phyloP scores from a whole-genome alignment of 1,140 invertebrate genomes.

The Papilio aristodemus region DNA sequence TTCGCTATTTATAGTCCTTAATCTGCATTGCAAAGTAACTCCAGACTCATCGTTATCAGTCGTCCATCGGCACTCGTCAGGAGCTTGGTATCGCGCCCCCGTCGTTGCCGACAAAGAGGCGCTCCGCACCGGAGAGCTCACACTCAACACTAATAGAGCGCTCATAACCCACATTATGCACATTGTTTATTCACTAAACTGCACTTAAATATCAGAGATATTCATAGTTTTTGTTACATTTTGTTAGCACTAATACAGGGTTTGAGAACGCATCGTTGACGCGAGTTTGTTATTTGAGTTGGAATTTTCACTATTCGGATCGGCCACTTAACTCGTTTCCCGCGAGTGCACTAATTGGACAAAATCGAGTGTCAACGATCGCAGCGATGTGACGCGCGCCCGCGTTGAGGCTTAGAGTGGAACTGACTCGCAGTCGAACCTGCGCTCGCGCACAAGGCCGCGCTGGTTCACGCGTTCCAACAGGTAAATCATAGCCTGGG shows the following conservation, averaged over 20 bases:
- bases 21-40: constrained; percentile 88
- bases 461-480: constrained; percentile 78
- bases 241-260: constrained; percentile 59
- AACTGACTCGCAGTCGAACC: constrained; percentile 74
- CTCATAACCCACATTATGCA: constrained; percentile 65
- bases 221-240: constrained; percentile 68
- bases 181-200: constrained; percentile 70
- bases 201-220: constrained; percentile 64
- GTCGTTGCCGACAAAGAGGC: constrained; percentile 75
- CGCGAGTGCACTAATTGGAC: constrained; percentile 76
- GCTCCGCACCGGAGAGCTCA: constrained; percentile 60
- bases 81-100: constrained; percentile 86
- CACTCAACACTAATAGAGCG: constrained; percentile 68
- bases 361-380: constrained; percentile 64
- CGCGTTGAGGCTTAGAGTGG: constrained; percentile 71
- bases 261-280: constrained; percentile 52
- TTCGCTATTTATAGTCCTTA: constrained; percentile 93
- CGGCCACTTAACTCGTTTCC: constrained; percentile 77
- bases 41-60: constrained; percentile 83
- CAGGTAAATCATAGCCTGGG: constrained; percentile 67
- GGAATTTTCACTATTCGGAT: constrained; percentile 65
- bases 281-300: constrained; percentile 58
- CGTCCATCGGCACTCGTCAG: constrained; percentile 92
- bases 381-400: constrained; percentile 54
- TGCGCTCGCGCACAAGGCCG: constrained; percentile 79